Evolutionary conservation across 2,797 vertebrate species (phyloP), one percentile per base, ranked within the genome.

Genomic region (Danio choprae): DNA sequence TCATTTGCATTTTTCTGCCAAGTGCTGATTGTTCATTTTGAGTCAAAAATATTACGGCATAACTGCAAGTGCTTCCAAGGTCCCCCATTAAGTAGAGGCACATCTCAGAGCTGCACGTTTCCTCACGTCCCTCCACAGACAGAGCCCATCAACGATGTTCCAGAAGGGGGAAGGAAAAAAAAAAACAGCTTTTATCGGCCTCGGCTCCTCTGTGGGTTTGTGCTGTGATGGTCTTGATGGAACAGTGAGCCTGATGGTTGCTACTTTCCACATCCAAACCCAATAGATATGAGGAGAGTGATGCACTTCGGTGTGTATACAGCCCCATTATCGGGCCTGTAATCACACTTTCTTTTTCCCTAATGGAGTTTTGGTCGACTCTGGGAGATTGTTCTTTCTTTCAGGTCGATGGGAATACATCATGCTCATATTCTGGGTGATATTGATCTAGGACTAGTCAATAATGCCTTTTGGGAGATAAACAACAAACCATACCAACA

Each of bases 341-440:
- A 86, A 90, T 90, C 86, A 55, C 64, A 69, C 58, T 20, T 50
- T 81, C 80, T 77, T 85, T 80, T 64, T 81, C 83, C 82, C 78
- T 89, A 90, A 92, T 90, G 81, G 84, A 58, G 65, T 89, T 90
- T 89, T 85, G 89, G 84, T 89, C 89, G 86, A 89, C 87, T 89
- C 85, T 84, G 84, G 75, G 79, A 81, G 87, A 89, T 84, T 88
- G 74, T 81, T 86, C 84, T 88, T 87, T 84, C 1, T 41, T 70
- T 80, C 74, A 73, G 63, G 72, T 82, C 77, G 76, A 85, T 89
- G 84, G 73, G 85, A 81, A 84, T 84, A 87, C 88, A 88, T 82
- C 80, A 82, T 72, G 80, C 78, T 72, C 22, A 36, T 82, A 81
- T 86, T 86, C 86, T 83, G 18, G 10, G 84, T 74, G 77, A 68